Conservation (phyloP, 2,888 invertebrate genomes). For the Chamaedrilus cognettii region DNA sequence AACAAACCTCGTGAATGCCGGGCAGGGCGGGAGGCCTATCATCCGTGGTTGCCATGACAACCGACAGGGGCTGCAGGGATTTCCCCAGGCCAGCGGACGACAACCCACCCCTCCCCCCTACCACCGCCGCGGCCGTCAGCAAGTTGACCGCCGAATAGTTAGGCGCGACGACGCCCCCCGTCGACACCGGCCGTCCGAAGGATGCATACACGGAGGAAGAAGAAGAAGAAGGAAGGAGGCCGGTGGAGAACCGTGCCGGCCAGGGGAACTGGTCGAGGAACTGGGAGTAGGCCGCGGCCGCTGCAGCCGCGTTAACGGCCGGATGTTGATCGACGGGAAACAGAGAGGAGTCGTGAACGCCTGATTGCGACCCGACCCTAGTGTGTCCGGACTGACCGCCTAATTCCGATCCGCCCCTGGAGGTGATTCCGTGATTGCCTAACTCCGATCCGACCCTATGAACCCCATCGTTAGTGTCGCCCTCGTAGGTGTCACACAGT, state of each 20-base stretch:
- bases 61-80: too few relatives aligned
- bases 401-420: not conserved
- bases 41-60: not conserved
- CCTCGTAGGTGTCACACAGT: slow-evolving; percentile 18
- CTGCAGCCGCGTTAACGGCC: not conserved
- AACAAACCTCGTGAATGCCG: slow-evolving; percentile 39
- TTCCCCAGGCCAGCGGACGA: too few relatives aligned
- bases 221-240: not conserved
- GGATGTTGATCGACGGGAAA: not conserved
- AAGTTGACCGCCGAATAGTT: not conserved
- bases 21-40: slow-evolving; percentile 27
- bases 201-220: too few relatives aligned
- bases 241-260: not conserved
- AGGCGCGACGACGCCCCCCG: not conserved
- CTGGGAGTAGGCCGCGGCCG: not conserved
- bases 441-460: not conserved
- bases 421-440: not conserved
- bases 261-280: not conserved
- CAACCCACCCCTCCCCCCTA: too few relatives aligned
- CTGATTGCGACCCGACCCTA: not conserved
- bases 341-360: slow-evolving; percentile 2
- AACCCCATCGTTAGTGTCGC: not conserved
- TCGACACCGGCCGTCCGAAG: not conserved
- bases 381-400: not conserved
- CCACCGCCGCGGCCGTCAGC: not conserved